phyloP scores from a whole-genome alignment of 2,797 vertebrate genomes.

The Pelochelys cantorii region DNA sequence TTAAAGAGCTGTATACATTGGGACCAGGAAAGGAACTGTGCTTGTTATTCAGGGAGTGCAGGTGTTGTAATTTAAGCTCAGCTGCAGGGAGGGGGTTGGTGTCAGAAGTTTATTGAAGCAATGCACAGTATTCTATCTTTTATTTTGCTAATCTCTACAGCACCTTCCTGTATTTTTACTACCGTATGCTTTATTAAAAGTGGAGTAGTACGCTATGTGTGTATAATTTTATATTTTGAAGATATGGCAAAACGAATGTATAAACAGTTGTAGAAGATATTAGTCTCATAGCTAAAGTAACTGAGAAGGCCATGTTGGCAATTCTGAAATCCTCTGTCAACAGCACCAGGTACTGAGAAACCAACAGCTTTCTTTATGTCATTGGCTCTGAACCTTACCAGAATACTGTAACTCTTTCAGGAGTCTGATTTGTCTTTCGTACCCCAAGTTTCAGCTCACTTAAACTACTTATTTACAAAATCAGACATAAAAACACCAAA shows the following conservation, averaged over 20 bases:
- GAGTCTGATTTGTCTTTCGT: no score
- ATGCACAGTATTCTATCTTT: not conserved
- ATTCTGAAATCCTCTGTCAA: not conserved
- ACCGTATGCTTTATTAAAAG: not conserved
- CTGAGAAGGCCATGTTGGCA: not conserved
- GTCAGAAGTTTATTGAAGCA: not conserved
- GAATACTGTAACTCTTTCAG: no score
- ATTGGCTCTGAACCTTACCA: no score
- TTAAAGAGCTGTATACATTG: not conserved
- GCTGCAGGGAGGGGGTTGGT: not conserved
- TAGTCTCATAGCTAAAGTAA: fast-evolving
- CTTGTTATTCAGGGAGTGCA: not conserved
- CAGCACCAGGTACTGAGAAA: not conserved
- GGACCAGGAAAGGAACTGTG: fast-evolving
- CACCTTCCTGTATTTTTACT: not conserved
- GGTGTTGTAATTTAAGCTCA: not conserved
- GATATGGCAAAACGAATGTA: not conserved
- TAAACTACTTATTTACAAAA: no score
- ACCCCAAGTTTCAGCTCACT: no score
- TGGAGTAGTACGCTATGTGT: not conserved
- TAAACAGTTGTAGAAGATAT: not conserved
- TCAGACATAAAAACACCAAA: no score
- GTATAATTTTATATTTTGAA: not conserved
- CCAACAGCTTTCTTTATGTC: not conserved
- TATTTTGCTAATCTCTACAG: not conserved